Evolutionary conservation across 2,888 invertebrate species (phyloP).

Genomic region (Anorthoa munda): DNA sequence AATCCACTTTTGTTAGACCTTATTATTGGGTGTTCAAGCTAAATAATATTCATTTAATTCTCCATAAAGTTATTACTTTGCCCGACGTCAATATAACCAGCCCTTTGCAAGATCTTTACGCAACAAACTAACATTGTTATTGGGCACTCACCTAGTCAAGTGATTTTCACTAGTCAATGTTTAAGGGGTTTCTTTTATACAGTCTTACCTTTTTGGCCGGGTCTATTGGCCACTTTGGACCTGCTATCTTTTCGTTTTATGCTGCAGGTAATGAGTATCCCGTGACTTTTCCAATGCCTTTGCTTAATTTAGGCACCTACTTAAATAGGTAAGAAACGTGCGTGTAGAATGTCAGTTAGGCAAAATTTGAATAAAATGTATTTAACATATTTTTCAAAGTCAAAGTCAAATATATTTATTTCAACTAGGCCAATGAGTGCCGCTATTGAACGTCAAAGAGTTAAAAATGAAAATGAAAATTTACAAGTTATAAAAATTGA

Average conservation of each 20-base stretch:
- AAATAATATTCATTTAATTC: constrained; percentile 16
- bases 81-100: not conserved
- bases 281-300: not conserved
- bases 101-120: constrained; percentile 3
- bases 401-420: no score
- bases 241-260: not conserved
- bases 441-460: no score
- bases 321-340: not conserved
- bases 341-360: no score
- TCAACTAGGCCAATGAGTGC: no score
- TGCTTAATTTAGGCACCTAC: not conserved
- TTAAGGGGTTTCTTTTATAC: constrained; percentile 22
- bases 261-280: not conserved
- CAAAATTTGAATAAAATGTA: not conserved
- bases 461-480: no score
- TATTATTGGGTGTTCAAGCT: not conserved
- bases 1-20: not conserved
- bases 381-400: no score
- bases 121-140: constrained; percentile 39
- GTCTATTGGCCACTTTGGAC: not conserved
- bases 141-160: constrained; percentile 12
- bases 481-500: no score
- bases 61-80: constrained; percentile 14
- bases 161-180: constrained; percentile 42
- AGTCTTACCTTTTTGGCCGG: constrained; percentile 19